Evolutionary conservation across 2,888 invertebrate genomes (phyloP), one percentile per base, ranked within the genome.

Genomic region (Ophion obscuratus): DNA sequence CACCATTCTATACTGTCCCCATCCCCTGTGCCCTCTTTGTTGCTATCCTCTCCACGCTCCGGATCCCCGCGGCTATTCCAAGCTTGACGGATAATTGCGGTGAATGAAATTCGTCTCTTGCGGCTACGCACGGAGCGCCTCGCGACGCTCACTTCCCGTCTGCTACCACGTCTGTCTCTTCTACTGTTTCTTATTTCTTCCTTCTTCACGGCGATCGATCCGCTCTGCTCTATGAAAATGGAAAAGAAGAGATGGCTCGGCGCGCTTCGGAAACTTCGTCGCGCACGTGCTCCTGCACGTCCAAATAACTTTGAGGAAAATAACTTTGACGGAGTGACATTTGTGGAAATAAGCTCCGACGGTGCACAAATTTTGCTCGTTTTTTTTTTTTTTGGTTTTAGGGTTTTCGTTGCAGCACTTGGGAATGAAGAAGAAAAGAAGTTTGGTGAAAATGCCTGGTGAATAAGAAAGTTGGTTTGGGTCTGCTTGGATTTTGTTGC

Each of bases 61-160:
- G 11, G 27, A 71, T 24, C 67, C 53, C 70, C 40, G 17, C 57
- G 59, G 67, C 47, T 62, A 70, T 75, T 68, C 74, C 68, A 70
- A 40, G 67, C 78, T 83, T 68, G 62, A 75, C 82, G 89, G 88
- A 90, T 90, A 91, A 91, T 91, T 90, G 90, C 88, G 85, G 88
- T 85, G 90, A 91, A 91, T 91, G 90, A 91, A 91, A 91, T 90
- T 90, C 88, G 88, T 89, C 89, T 89, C 90, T 87, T 59, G 87
- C 81, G 87, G 84, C 82, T 84, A 87, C 85, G 82, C 78, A 70
- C 64, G 20, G 44, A 68, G n/a, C 40, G 40, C 40, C 62, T 74
- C 66, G 73, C 84, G 70, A 82, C 75, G 74, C 75, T 83, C 83
- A 53, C 71, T 83, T 73, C 36, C 75, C 66, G 70, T 76, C 71